Evolutionary conservation across 2,797 vertebrate species (phyloP), one percentile per base, ranked within the genome.

Genomic region (Gastrophryne carolinensis): DNA sequence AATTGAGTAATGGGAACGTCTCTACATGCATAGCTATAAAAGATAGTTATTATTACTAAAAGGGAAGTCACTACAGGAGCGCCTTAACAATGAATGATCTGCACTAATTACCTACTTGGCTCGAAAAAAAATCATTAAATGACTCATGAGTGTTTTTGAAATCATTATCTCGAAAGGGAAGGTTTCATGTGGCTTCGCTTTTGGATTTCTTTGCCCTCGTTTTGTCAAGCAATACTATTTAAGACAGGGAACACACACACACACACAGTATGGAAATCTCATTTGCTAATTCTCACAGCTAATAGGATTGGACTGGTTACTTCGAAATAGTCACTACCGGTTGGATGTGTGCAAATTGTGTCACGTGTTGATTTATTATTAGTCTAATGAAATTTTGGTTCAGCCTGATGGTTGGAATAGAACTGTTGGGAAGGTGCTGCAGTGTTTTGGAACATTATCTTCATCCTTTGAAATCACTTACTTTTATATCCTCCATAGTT

Each of bases 301-400:
- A 78, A 78, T 78, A 71, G 68, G 75, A 78, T 78, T 78, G 54
- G 34, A 49, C 30, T 23, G 60, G 66, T 23, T 63, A 72, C 49
- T 72, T 52, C 24, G 57, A 15, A 65, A 52, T 41, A 61, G 64
- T 12, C 37, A 27, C 30, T 39, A 19, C 26, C n/a, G 27, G 4
- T 27, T 9, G 35, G 32, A 23, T 37, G 24, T 52, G 58, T 61
- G 19, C 19, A 71, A 60, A 58, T 71, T 26, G n/a, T 19, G 35
- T 72, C 57, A 72, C 10, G 21, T 72, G 56, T 17, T 61, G 19
- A 37, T 29, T 44, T 49, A 49, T 67, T 26, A 17, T 12, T 56
- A 24, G 50, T 26, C 24, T 13, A 41, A 50, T 41, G 24, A 39
- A 54, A 1, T 67, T 26, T 37, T 26, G 29, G 19, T 3, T 19